Evolutionary conservation across 53 echinoderm and acorn worm species (phyloP).

Genomic region (Holothuria scabra): DNA sequence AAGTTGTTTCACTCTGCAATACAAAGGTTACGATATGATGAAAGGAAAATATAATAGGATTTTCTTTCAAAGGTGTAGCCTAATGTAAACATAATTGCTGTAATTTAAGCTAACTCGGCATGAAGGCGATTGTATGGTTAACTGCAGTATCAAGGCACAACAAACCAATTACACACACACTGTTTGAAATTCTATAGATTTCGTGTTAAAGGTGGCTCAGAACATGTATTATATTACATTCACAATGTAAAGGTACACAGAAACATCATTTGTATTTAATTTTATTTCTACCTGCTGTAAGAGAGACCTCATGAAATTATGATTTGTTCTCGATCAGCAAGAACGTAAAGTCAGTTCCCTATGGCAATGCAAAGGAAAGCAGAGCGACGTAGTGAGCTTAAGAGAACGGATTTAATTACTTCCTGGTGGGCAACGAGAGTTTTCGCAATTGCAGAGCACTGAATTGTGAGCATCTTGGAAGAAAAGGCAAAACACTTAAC

Average conservation of each 20-base stretch:
- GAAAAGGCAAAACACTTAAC: slow-evolving; percentile 45
- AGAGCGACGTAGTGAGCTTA: slow-evolving; percentile 22
- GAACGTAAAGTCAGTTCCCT: slow-evolving; percentile 40
- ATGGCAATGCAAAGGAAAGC: slow-evolving; percentile 26
- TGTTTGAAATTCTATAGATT: too few relatives aligned
- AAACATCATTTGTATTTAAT: slow-evolving; percentile 45
- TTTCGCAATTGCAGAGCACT: slow-evolving; percentile 33
- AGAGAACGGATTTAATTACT: slow-evolving; percentile 52
- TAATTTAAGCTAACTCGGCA: too few relatives aligned
- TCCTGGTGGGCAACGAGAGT: slow-evolving; percentile 39
- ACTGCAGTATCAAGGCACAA: too few relatives aligned
- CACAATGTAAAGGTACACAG: not conserved
- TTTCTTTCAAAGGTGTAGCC: too few relatives aligned
- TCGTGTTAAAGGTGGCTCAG: too few relatives aligned
- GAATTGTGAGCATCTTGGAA: slow-evolving; percentile 10
- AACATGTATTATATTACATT: too few relatives aligned
- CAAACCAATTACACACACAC: too few relatives aligned
- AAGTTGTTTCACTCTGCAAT: too few relatives aligned
- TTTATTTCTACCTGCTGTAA: slow-evolving; percentile 19
- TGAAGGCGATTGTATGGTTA: too few relatives aligned
- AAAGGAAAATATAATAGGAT: too few relatives aligned
- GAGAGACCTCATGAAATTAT: slow-evolving; percentile 35
- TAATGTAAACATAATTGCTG: too few relatives aligned
- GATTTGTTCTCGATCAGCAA: slow-evolving; percentile 39
- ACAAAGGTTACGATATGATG: too few relatives aligned